Percentiles rank a stretch among this genome's conserved stretches.
Evolutionary conservation across 2,888 invertebrate genomes (phyloP).

Genomic region (Trimorus sp.): DNA sequence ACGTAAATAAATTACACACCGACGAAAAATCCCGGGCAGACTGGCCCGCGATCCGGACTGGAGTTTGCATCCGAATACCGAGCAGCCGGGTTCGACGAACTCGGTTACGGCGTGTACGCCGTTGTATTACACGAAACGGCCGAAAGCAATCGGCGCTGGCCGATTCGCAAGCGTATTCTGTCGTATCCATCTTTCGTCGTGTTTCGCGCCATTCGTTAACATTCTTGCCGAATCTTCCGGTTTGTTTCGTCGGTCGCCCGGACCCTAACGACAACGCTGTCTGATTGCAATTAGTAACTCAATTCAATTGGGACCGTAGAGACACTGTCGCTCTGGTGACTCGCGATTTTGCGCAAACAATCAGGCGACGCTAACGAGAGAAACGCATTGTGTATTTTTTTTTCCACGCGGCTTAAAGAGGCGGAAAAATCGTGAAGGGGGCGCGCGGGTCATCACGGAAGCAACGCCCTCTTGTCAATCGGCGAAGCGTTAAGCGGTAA

Average conservation of each 20-base stretch:
- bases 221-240: slow-evolving; percentile 75
- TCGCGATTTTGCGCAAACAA: slow-evolving; percentile 42
- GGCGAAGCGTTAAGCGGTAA: slow-evolving; percentile 64
- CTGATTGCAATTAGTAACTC: slow-evolving; percentile 49
- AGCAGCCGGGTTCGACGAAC: slow-evolving; percentile 56
- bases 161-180: slow-evolving; percentile 58
- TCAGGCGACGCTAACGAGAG: slow-evolving; percentile 34
- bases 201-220: slow-evolving; percentile 78
- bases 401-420: slow-evolving; percentile 35
- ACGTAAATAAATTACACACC: too few relatives aligned
- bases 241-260: slow-evolving; percentile 49
- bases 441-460: slow-evolving; percentile 59
- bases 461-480: slow-evolving; percentile 65
- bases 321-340: slow-evolving; percentile 8
- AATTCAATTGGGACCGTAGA: slow-evolving; percentile 39
- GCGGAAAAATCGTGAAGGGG: slow-evolving; percentile 43
- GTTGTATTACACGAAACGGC: slow-evolving; percentile 50
- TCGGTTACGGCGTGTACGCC: slow-evolving; percentile 31
- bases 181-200: slow-evolving; percentile 74
- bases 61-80: slow-evolving; percentile 60
- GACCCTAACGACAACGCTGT: slow-evolving; percentile 43
- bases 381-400: slow-evolving; percentile 34
- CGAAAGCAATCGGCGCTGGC: slow-evolving; percentile 53
- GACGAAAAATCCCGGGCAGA: not conserved
- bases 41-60: slow-evolving; percentile 29